Evolutionary conservation across 2,888 invertebrate species (phyloP), one percentile per base, ranked within the genome.

Genomic region (Drosophila koepferae): DNA sequence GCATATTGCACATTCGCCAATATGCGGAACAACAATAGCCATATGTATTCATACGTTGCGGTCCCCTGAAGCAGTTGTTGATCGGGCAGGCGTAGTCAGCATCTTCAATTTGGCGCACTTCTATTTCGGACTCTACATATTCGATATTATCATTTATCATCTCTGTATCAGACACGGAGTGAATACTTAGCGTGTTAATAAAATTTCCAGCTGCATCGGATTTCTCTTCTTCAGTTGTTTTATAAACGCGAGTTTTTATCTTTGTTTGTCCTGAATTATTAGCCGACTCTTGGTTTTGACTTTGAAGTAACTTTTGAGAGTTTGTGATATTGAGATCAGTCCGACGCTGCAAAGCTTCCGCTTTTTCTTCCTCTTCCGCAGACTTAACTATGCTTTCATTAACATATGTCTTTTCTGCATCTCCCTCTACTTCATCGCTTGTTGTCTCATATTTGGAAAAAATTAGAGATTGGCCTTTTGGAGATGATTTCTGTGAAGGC

Each of bases 151-250:
- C 7, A 1, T 14, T 14, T 18, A 20, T 18, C 7, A 64, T 2
- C 2, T 23, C 34, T n/a, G 14, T 34, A 5, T 64, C 18, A 5
- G 64, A 63, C 16, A 40, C n/a, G 5, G 46, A 34, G 3, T 64
- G 9, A 53, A 66, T 20, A 53, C 8, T 14, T 5, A 18, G 2
- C 7, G 5, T 7, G 3, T 12, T n/a, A 1, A 31, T 5, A 1
- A 3, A 1, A 20, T 31, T 7, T 20, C 38, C 53, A 5, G 10
- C 10, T 1, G 14, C 38, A 63, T 62, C 14, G 1, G 5, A 1
- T 10, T 12, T 44, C 3, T 36, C 18, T 1, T 63, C 23, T 10
- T 28, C 36, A 8, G 20, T 31, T 31, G 20, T 9, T 20, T 43
- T 65, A 20, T 2, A 20, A 28, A 16, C 2, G 7, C 2, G 66